A percentile compares a stretch with the other conserved stretches of the same genome.
Evolutionary conservation across 2,888 invertebrate genomes (phyloP).

Genomic region (Oscheius sp.): DNA sequence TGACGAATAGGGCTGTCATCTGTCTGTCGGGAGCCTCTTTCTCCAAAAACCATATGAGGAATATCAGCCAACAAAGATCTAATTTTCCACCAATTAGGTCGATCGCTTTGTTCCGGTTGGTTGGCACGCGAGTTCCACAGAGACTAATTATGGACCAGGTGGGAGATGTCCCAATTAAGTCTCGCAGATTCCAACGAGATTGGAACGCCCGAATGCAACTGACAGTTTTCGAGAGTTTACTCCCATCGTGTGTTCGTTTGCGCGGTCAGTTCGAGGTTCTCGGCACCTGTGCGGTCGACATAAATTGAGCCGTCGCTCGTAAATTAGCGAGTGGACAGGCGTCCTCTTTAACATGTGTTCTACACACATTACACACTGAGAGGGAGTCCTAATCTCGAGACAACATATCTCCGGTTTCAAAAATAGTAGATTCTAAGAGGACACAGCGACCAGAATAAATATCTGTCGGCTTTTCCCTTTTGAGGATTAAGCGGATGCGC

Average conservation of each 20-base stretch:
- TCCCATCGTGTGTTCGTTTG: too few relatives aligned
- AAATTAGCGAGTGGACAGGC: conserved; percentile 29
- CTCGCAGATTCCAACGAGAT: background rate
- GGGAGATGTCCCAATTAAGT: conserved; percentile 20
- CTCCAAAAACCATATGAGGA: background rate
- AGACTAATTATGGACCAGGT: conserved; percentile 29
- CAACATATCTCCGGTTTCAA: background rate
- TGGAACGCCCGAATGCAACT: background rate
- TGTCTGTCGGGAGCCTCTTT: background rate
- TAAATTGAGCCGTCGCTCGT: conserved; percentile 27
- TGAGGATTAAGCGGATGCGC: conserved; percentile 14
- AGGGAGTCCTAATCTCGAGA: conserved; percentile 10
- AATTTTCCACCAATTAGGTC: conserved; percentile 11
- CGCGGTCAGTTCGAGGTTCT: too few relatives aligned
- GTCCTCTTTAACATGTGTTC: conserved; percentile 30
- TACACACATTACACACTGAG: conserved; percentile 23
- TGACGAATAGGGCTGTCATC: background rate
- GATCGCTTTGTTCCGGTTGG: conserved; percentile 21
- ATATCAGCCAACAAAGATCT: background rate
- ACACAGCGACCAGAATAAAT: background rate
- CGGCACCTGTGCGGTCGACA: conserved; percentile 27
- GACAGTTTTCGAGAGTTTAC: background rate
- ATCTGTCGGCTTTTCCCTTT: conserved; percentile 9
- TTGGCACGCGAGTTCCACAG: background rate
- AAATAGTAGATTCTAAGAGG: background rate